Evolutionary conservation across 35 echinoderm and acorn worm species (phyloP).

Genomic region (Heliocidaris tuberculata): DNA sequence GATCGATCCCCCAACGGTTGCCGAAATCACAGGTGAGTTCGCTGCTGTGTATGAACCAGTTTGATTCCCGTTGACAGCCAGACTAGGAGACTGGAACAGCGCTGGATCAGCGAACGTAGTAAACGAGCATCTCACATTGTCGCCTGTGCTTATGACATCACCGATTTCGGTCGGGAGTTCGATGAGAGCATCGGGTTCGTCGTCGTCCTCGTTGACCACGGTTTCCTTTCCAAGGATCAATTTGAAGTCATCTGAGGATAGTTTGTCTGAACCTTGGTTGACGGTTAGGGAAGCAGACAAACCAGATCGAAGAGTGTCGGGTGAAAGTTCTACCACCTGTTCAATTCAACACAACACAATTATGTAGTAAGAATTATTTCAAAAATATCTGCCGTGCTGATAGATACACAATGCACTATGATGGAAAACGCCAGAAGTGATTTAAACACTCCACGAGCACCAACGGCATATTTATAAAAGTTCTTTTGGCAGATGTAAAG

Average conservation of each 20-base stretch:
- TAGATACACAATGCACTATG: no score
- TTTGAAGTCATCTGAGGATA: conserved; percentile 13
- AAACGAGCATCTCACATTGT: conserved; percentile 24
- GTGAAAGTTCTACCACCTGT: conserved; percentile 23
- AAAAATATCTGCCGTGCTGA: no score
- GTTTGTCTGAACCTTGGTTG: no score
- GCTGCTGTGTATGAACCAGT: neutral
- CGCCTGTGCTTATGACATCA: neutral
- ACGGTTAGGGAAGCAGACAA: neutral
- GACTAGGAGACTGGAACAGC: conserved; percentile 13
- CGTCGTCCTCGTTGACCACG: neutral
- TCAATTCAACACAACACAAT: no score
- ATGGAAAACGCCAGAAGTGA: no score
- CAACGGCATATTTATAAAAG: no score
- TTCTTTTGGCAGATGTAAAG: no score
- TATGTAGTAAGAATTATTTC: neutral
- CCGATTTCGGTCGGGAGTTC: conserved; percentile 8
- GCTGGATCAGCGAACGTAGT: conserved; percentile 24
- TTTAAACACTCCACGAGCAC: no score
- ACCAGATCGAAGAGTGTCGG: neutral
- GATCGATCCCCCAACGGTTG: neutral
- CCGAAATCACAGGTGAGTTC: conserved; percentile 30
- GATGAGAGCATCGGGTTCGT: conserved; percentile 15
- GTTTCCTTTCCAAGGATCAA: neutral
- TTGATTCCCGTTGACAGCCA: neutral